Percentiles rank a stretch among this genome's conserved stretches.
Conservation (phyloP, 2,113 vertebrate genomes). For the Solea solea region DNA sequence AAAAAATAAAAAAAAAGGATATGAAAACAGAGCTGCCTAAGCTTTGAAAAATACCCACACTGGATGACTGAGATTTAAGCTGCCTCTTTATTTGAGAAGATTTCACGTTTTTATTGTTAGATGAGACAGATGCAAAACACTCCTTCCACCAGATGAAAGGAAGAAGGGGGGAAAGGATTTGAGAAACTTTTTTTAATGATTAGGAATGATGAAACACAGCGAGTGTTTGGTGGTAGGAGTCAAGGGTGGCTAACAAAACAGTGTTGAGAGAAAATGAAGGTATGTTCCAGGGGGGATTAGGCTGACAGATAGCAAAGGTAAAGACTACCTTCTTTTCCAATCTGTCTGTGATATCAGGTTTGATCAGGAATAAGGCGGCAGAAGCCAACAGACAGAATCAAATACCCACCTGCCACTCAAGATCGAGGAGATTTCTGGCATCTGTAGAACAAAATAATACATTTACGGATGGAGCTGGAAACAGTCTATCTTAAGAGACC, state of each 20-base stretch:
- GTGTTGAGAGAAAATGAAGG: conserved; percentile 70
- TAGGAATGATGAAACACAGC: conserved; percentile 46
- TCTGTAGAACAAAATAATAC: conserved; percentile 12
- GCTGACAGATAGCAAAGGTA: conserved; percentile 72
- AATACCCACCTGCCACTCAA: conserved; percentile 62
- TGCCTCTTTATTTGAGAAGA: conserved; percentile 35
- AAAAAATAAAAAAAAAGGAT: background rate
- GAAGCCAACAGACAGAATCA: conserved; percentile 49
- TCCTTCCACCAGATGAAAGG: conserved; percentile 8
- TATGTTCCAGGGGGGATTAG: conserved; percentile 70
- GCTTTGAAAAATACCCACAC: background rate
- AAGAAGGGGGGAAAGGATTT: conserved; percentile 45
- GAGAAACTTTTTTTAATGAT: conserved; percentile 62
- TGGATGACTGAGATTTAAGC: conserved; percentile 21
- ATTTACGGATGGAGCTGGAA: conserved; percentile 3
- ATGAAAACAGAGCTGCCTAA: background rate
- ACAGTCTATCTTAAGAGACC: background rate
- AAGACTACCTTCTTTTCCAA: conserved; percentile 66
- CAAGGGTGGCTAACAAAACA: conserved; percentile 71
- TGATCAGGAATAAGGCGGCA: conserved; percentile 64
- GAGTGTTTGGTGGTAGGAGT: conserved; percentile 46
- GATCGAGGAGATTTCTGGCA: conserved; percentile 44
- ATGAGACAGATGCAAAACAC: conserved; percentile 16
- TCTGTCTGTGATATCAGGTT: conserved; percentile 64
- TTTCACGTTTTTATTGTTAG: conserved; percentile 29